A percentile compares a stretch with the other conserved stretches of the same genome.
Evolutionary conservation across 2,113 vertebrate species (phyloP).

Genomic region (Pomatorhinus ruficollis): DNA sequence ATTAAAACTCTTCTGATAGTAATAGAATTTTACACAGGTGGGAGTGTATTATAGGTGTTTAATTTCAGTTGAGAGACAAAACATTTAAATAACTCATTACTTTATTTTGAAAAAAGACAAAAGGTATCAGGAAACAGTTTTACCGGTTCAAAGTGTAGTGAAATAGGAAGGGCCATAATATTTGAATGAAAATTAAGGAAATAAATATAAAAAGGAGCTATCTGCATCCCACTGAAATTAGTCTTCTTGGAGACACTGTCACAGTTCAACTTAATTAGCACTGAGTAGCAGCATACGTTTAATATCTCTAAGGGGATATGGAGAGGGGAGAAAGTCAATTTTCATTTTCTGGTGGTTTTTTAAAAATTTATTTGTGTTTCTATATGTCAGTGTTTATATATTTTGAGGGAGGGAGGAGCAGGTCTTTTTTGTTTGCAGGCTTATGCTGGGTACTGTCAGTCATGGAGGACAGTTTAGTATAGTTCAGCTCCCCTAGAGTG

Average conservation of each 20-base stretch:
- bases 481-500: neutral
- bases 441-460: neutral
- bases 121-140: neutral
- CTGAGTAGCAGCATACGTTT: neutral
- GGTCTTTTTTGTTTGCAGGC: neutral
- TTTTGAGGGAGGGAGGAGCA: neutral
- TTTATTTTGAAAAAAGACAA: neutral
- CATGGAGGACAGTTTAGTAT: neutral
- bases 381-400: neutral
- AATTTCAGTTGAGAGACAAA: neutral
- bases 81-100: neutral
- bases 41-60: neutral
- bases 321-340: neutral
- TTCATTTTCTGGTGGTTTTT: neutral
- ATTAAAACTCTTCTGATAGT: neutral
- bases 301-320: neutral
- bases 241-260: neutral
- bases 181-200: neutral
- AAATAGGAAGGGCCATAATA: neutral
- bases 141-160: neutral
- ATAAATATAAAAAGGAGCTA: neutral
- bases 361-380: neutral
- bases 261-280: neutral
- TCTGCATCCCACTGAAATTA: neutral
- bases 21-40: neutral